Base-by-base conservation (phyloP, 2,797 vertebrate species). In the Sebastolobus alascanus region DNA sequence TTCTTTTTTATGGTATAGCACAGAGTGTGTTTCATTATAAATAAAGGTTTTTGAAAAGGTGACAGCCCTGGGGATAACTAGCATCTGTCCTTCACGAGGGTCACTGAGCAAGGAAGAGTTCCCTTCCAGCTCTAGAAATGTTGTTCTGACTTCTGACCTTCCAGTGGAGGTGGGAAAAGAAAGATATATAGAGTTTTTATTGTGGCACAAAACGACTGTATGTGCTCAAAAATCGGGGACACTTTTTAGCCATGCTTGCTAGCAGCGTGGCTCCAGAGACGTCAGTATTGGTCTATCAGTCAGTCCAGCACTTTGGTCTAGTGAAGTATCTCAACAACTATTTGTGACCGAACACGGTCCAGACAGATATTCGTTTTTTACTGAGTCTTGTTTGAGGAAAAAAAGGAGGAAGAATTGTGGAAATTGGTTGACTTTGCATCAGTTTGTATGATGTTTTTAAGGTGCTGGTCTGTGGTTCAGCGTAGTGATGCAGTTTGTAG, bases 1-100 rank as follows among this genome's bases (percentile, higher is more conserved):
- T 88, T 63, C 68, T 82, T 76, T 85, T 84, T 78, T 73, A 86
- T 58, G 54, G 61, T 84, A 81, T 31, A 60, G 50, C 46, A 8
- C 7, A 63, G 38, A 69, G 9, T 37, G 64, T 74, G 65, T 87
- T 90, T 89, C 54, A 84, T 82, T 35, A 74, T 61, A 72, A 64
- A 85, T 78, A 73, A 74, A 81, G 68, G 5, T 64, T 69, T 77
- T 74, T 71, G n/a, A 65, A 69, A 81, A 1, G 27, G 71, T 75
- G 64, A 66, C 67, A 69, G 63, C 20, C 52, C 29, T 0, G 5
- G 6, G 5, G 8, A 46, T 25, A 25, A 5, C 58, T 8, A 63
- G 31, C 29, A n/a, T 58, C 22, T 64, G 35, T 35, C 40, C 27
- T 56, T 33, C 43, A 14, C 1, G 2, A 76, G n/a, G 38, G 20